Evolutionary conservation across 2,797 vertebrate genomes (phyloP).

Genomic region (Bovichtus variegatus): DNA sequence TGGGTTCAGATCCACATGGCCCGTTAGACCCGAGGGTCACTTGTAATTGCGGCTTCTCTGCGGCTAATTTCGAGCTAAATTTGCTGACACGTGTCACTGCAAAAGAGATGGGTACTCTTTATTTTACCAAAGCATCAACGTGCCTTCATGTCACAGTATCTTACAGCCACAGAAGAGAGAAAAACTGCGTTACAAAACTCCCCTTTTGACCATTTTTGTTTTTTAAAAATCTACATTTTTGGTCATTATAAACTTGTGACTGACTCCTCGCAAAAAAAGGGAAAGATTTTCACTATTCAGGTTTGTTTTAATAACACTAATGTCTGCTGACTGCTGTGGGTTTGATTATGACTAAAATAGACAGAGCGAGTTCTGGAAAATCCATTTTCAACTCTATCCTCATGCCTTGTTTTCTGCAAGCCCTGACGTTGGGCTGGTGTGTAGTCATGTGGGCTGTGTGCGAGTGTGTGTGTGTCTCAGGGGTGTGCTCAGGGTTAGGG

Average conservation of each 20-base stretch:
- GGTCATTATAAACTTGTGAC: constrained; percentile 4
- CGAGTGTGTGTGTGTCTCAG: constrained; percentile 55
- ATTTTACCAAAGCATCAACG: not conserved
- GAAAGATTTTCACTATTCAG: not conserved
- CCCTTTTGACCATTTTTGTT: not conserved
- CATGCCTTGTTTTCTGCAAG: constrained; percentile 5
- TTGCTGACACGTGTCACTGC: not conserved
- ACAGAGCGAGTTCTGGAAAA: constrained; percentile 48
- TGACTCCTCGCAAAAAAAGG: constrained; percentile 1
- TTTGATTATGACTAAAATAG: constrained; percentile 24
- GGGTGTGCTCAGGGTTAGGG: constrained; percentile 66
- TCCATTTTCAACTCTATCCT: constrained; percentile 18
- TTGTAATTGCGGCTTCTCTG: too few relatives aligned
- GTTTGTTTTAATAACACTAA: not conserved
- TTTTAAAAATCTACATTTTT: not conserved
- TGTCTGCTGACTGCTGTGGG: not conserved
- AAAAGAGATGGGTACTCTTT: not conserved
- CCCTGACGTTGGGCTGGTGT: constrained; percentile 48
- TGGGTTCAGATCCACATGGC: too few relatives aligned
- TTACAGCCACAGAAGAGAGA: not conserved
- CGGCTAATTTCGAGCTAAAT: not conserved
- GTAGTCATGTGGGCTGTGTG: constrained; percentile 50
- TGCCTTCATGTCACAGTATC: not conserved
- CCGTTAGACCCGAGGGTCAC: too few relatives aligned
- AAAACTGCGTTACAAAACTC: not conserved